Conservation (phyloP, 1,140 invertebrate species). For the Leptinotarsa defecta region DNA sequence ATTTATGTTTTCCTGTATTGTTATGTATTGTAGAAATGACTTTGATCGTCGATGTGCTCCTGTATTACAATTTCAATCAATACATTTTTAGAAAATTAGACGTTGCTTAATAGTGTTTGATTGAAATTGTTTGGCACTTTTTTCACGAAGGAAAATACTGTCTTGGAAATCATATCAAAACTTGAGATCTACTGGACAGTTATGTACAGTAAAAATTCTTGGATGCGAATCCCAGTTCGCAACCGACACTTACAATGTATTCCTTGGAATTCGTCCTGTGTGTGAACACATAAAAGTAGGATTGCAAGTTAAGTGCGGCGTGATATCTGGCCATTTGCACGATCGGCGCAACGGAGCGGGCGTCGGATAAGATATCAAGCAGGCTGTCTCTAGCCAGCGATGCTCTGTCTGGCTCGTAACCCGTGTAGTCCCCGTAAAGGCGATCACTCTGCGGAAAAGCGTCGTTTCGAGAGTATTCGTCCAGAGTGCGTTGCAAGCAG, state of each 20-base stretch:
- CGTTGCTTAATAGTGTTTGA: no score
- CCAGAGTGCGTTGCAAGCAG: slow-evolving; percentile 67
- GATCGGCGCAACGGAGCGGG: slow-evolving; percentile 75
- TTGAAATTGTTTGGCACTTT: no score
- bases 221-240: no score
- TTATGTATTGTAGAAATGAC: no score
- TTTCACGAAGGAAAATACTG: no score
- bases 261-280: slow-evolving; percentile 79
- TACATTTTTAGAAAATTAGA: no score
- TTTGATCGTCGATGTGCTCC: no score
- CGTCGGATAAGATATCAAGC: slow-evolving; percentile 87
- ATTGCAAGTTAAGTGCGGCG: slow-evolving; percentile 71
- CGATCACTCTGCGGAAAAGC: background rate
- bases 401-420: slow-evolving; percentile 58
- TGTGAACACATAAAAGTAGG: slow-evolving; percentile 88
- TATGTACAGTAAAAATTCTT: no score
- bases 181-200: no score
- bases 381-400: slow-evolving; percentile 71
- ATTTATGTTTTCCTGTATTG: no score
- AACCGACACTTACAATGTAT: slow-evolving; percentile 64
- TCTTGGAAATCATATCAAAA: no score
- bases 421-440: slow-evolving; percentile 19
- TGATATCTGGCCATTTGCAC: slow-evolving; percentile 75
- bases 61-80: no score
- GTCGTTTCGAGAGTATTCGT: slow-evolving; percentile 64